Evolutionary conservation across 2,113 vertebrate genomes (phyloP).

Genomic region (Scolopax mira): DNA sequence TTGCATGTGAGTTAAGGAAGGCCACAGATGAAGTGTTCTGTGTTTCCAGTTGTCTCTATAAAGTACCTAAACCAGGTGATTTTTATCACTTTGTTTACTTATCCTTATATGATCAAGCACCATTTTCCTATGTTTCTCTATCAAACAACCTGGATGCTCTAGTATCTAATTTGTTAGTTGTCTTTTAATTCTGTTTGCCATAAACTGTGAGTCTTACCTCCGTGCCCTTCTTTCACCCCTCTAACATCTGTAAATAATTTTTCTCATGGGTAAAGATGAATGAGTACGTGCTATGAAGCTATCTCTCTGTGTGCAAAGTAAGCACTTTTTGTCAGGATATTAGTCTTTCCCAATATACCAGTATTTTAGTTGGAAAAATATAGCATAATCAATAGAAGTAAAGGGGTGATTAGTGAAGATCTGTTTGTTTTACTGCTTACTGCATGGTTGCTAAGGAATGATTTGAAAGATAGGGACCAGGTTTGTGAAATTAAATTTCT

Average conservation of each 20-base stretch:
- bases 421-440: neutral
- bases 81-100: neutral
- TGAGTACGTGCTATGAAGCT: neutral
- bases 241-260: neutral
- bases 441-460: neutral
- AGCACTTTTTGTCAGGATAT: neutral
- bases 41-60: neutral
- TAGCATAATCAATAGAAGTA: neutral
- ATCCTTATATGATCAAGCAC: neutral
- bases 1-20: neutral
- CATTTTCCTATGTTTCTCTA: neutral
- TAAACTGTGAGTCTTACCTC: neutral
- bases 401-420: neutral
- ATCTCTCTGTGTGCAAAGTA: neutral
- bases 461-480: neutral
- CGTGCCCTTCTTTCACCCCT: neutral
- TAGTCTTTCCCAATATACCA: neutral
- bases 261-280: neutral
- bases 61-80: neutral
- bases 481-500: constrained; percentile 12
- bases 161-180: neutral
- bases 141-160: neutral
- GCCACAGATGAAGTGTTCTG: neutral
- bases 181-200: neutral
- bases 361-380: neutral